Evolutionary conservation across 2,113 vertebrate species (phyloP).

Genomic region (Colossoma macropomum): DNA sequence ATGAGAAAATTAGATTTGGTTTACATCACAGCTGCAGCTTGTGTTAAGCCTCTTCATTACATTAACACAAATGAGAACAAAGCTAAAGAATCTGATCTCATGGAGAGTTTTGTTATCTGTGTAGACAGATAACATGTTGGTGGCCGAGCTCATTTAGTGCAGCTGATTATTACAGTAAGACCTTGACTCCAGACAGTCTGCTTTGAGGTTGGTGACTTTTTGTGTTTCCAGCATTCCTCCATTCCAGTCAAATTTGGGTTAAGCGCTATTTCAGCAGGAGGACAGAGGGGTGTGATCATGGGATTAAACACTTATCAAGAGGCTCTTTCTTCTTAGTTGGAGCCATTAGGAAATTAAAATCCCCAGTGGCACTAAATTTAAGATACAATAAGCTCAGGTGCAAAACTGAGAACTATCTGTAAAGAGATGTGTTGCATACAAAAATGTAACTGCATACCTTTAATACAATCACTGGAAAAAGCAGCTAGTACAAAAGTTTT

Average conservation of each 20-base stretch:
- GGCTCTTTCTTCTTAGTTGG: slow-evolving; percentile 38
- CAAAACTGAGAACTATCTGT: neutral
- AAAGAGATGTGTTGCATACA: neutral
- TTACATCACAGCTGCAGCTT: slow-evolving; percentile 5
- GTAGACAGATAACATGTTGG: neutral
- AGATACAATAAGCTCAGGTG: neutral
- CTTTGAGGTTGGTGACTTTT: neutral
- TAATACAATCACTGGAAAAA: no score
- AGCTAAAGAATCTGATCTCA: neutral
- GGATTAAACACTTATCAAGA: slow-evolving; percentile 55
- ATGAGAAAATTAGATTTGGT: slow-evolving; percentile 24
- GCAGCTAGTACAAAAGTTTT: no score
- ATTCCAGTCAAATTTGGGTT: slow-evolving; percentile 34
- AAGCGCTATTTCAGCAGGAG: slow-evolving; percentile 33
- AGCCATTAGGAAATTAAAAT: slow-evolving; percentile 57
- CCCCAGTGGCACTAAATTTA: slow-evolving; percentile 27
- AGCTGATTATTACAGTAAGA: slow-evolving; percentile 23
- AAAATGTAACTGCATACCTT: no score
- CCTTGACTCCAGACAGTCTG: slow-evolving; percentile 37
- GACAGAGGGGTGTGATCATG: slow-evolving; percentile 40
- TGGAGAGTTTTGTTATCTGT: neutral
- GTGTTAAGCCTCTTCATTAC: neutral
- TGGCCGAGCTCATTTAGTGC: neutral
- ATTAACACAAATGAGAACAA: neutral
- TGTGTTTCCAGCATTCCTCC: slow-evolving; percentile 24